Base-by-base conservation (phyloP, 2,797 vertebrate species). In the Nothura maculosa region DNA sequence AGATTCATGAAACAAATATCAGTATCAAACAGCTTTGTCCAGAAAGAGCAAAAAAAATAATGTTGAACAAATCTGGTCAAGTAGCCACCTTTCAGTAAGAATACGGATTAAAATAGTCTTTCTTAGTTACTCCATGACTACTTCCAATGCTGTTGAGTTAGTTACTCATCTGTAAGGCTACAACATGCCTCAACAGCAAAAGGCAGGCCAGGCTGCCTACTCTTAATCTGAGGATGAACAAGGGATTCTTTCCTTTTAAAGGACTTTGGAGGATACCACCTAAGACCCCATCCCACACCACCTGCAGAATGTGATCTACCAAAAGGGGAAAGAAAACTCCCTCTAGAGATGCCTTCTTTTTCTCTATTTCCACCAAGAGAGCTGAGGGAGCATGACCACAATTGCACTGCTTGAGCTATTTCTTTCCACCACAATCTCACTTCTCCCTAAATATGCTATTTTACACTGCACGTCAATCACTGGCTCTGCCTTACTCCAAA, bases 301-400 rank as follows among this genome's bases (percentile, higher is more conserved):
- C 17, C 32, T 42, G 58, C 16, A 47, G 52, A 88, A 61, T 14
- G 1, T 15, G 24, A 68, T 75, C 21, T 30, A 43, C 9, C 5
- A 40, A 64, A 73, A 86, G 10, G 4, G n/a, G 4, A 50, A 15
- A 11, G 43, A 25, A 19, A 32, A 4, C 24, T 42, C 25, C 1
- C 52, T 54, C 28, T 30, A 40, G n/a, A 64, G 89, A 69, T 58
- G 74, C 30, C 22, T 89, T 18, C 36, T 82, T 14, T 62, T 72
- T 73, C 67, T 64, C 66, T 10, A 25, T 11, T 75, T 82, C 42
- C 38, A 68, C 25, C 38, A 87, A 67, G 14, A 69, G 12, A 79
- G 34, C 0, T n/a, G 28, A 74, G 83, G 34, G 36, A 55, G 36
- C 47, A 25, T 9, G 38, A 84, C 47, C 19, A 43, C 48, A 69